phyloP scores from a whole-genome alignment of 2,888 invertebrate species.

The Cyrtodaria siliqua region DNA sequence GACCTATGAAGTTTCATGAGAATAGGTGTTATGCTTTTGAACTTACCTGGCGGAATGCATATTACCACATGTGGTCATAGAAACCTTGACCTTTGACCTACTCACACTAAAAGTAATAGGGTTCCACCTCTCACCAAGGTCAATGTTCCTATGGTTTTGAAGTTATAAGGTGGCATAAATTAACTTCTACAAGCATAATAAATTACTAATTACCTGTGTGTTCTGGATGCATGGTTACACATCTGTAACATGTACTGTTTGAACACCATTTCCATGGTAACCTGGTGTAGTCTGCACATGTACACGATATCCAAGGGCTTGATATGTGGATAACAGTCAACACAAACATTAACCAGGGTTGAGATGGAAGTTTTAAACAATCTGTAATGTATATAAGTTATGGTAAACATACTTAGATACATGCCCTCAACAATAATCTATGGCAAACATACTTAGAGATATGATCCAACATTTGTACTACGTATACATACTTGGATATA shows the following conservation, averaged over 20 bases:
- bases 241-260: slow-evolving; percentile 67
- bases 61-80: too few species aligned
- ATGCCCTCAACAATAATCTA: too few species aligned
- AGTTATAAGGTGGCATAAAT: too few species aligned
- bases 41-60: too few species aligned
- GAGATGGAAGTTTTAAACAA: slow-evolving; percentile 66
- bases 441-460: slow-evolving; percentile 36
- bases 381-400: slow-evolving; percentile 67
- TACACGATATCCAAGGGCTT: slow-evolving; percentile 72
- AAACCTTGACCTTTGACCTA: too few species aligned
- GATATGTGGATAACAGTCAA: slow-evolving; percentile 61
- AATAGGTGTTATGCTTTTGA: too few species aligned
- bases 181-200: too few species aligned
- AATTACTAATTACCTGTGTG: slow-evolving; percentile 24
- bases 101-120: too few species aligned
- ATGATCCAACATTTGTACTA: slow-evolving; percentile 57
- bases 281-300: slow-evolving; percentile 63
- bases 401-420: slow-evolving; percentile 37
- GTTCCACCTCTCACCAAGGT: too few species aligned
- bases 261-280: slow-evolving; percentile 57
- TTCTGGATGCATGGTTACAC: slow-evolving; percentile 21
- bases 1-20: too few species aligned
- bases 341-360: slow-evolving; percentile 66
- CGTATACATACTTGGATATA: slow-evolving; percentile 37
- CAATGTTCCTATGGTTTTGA: too few species aligned